A percentile compares a stretch with the other conserved stretches of the same genome.
phyloP scores from a whole-genome alignment of 2,888 invertebrate species.

The Desoria tigrina region DNA sequence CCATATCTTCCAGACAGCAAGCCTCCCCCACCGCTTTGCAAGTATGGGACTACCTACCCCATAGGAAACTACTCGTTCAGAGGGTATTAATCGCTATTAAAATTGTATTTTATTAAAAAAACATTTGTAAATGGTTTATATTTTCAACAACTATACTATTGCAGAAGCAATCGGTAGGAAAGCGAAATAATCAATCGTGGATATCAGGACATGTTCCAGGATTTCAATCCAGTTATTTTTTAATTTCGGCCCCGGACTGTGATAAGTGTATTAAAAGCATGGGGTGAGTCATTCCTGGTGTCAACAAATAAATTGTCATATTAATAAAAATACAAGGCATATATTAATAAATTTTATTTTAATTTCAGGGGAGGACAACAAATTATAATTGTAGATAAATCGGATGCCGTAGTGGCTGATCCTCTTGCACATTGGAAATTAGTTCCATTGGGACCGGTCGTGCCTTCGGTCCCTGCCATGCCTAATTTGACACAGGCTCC shows the following conservation, averaged over 20 bases:
- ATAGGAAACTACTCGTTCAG: not conserved
- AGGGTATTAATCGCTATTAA: conserved; percentile 4
- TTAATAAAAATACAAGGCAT: not conserved
- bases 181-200: conserved; percentile 11
- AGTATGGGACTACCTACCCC: conserved; percentile 14
- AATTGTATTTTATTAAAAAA: not conserved
- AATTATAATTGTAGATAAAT: conserved; percentile 2
- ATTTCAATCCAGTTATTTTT: not conserved
- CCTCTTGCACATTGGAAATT: conserved; percentile 1
- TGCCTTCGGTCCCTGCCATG: too few species aligned
- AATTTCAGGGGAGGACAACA: conserved; percentile 1
- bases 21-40: not conserved
- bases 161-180: not conserved
- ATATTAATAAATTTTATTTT: not conserved
- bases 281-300: conserved; percentile 2
- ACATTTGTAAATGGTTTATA: not conserved
- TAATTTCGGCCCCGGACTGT: conserved; percentile 7
- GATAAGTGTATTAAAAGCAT: not conserved
- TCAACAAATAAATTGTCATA: not conserved
- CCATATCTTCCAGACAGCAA: not conserved
- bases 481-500: too few species aligned
- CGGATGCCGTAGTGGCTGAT: too few species aligned
- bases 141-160: not conserved
- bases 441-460: too few species aligned
- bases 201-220: not conserved